Conservation (phyloP, 2,797 vertebrate genomes). For the Chrysocyon brachyurus region DNA sequence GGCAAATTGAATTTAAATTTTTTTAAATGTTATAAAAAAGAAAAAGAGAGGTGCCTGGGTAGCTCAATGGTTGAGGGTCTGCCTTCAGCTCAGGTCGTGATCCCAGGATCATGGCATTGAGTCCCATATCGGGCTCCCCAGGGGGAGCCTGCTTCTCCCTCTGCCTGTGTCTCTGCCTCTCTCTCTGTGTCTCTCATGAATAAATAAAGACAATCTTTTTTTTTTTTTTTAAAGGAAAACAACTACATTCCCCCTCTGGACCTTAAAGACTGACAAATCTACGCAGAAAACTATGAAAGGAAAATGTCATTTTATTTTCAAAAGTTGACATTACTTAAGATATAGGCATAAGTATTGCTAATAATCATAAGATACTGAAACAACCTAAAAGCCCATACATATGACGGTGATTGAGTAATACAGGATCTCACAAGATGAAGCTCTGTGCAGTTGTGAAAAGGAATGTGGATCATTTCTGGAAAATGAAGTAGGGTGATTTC, state of each 20-base stretch:
- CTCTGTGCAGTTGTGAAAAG: not conserved
- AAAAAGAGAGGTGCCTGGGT: too few relatives aligned
- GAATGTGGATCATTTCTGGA: not conserved
- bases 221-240: too few relatives aligned
- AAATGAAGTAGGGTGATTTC: not conserved
- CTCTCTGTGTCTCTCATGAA: too few relatives aligned
- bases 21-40: too few relatives aligned
- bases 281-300: not conserved
- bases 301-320: not conserved
- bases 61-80: too few relatives aligned
- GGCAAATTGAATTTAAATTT: too few relatives aligned
- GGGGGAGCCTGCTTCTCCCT: too few relatives aligned
- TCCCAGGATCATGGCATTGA: too few relatives aligned
- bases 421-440: not conserved
- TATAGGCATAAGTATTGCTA: not conserved
- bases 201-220: too few relatives aligned
- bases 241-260: not conserved
- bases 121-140: too few relatives aligned
- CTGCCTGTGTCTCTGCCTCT: too few relatives aligned
- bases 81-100: too few relatives aligned
- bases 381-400: not conserved
- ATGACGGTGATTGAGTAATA: not conserved
- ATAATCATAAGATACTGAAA: not conserved
- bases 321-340: not conserved
- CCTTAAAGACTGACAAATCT: not conserved